Base-by-base conservation (phyloP, 2,888 invertebrate genomes). In the Hololepta plana region DNA sequence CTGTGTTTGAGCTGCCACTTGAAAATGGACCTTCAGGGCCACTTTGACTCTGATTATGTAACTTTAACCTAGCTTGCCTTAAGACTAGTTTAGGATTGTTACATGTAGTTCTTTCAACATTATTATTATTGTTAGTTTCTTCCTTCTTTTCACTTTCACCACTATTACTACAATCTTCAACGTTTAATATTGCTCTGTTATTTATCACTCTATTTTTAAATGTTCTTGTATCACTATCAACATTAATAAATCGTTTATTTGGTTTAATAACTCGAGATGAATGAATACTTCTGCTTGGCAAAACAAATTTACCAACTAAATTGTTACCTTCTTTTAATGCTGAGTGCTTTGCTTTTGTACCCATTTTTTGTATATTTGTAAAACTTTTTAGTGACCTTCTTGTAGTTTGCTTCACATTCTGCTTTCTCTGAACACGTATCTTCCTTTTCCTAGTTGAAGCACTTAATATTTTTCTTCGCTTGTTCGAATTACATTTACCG, bases 221-320 rank as follows among this genome's bases (percentile, higher is more conserved):
- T 25, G 46, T 45, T 29, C 51, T 37, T 22, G 44, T 39, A 35
- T 52, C 47, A 39, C 46, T 49, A 28, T 42, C 67, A 32, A 67
- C 67, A 44, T 77, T 77, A 28, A 81, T 66, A 43, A 85, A 79
- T 37, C 76, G 67, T 54, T 84, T 87, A 45, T 82, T 85, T 20
- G 87, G 85, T 49, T 81, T 87, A 27, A 85, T 85, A 21, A 82
- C 77, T 37, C 87, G 64, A 4, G 82, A 82, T 20, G 85, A 85
- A 49, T 84, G 76, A 9, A 69, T 76, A 59, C 84, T 85, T 41
- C 80, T 66, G 23, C 73, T 66, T 10, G 85, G 85, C 33, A 85
- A 55, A 15, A 80, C 68, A 59, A 82, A 82, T 49, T 71, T 74
- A 26, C 67, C 59, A 15, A 56, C 56, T 23, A 55, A 45, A 31